phyloP scores from a whole-genome alignment of 35 echinoderm and acorn worm genomes.

The Amphiura filiformis region DNA sequence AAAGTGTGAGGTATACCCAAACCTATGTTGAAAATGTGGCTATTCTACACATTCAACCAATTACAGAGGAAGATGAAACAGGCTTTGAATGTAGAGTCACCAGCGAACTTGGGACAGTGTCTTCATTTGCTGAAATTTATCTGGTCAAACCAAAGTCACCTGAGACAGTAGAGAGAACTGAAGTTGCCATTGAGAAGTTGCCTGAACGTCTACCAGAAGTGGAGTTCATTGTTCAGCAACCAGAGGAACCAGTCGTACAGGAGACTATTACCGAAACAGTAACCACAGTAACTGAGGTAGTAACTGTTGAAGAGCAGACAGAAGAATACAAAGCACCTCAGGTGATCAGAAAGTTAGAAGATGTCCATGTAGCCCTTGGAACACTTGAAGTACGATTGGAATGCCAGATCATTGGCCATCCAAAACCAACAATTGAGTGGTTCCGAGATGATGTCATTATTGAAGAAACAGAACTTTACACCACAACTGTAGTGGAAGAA shows the following conservation, averaged over 20 bases:
- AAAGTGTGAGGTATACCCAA: slow-evolving; percentile 60
- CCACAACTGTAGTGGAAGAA: slow-evolving; percentile 38
- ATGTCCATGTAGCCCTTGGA: slow-evolving; percentile 57
- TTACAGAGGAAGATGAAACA: slow-evolving; percentile 76
- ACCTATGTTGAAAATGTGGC: slow-evolving; percentile 58
- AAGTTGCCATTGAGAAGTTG: slow-evolving; percentile 50
- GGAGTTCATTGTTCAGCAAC: slow-evolving; percentile 36
- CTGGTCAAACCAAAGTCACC: slow-evolving; percentile 17
- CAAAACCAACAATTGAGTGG: slow-evolving; percentile 34
- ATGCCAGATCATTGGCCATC: slow-evolving; percentile 60
- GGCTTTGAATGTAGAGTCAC: slow-evolving; percentile 88
- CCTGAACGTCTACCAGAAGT: slow-evolving; percentile 54
- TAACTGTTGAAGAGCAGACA: slow-evolving; percentile 48
- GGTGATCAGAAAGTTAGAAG: slow-evolving; percentile 26
- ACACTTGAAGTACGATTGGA: slow-evolving; percentile 29
- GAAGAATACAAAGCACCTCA: slow-evolving; percentile 18
- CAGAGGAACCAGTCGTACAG: slow-evolving; percentile 23
- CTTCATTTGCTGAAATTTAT: slow-evolving; percentile 58
- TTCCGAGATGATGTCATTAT: slow-evolving; percentile 45
- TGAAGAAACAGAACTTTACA: slow-evolving; percentile 36
- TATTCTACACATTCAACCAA: slow-evolving; percentile 59
- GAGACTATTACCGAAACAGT: slow-evolving; percentile 1
- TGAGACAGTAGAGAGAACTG: slow-evolving; percentile 60
- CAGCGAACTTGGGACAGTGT: slow-evolving; percentile 79
- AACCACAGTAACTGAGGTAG: slow-evolving; percentile 48